phyloP scores from a whole-genome alignment of 1,140 invertebrate species.

The Oedothorax gibbosus region DNA sequence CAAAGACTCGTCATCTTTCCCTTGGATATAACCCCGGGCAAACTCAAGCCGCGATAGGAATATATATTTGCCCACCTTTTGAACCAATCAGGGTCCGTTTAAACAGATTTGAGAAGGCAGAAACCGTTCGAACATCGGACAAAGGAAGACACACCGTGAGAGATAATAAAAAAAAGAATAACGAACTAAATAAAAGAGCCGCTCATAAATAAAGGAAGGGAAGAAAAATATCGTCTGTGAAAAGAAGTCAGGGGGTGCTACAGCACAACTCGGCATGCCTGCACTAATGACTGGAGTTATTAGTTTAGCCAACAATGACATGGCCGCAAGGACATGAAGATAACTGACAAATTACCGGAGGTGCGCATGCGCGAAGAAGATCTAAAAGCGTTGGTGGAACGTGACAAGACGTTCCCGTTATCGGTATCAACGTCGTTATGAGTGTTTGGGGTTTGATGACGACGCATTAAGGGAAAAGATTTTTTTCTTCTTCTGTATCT shows the following conservation, averaged over 20 bases:
- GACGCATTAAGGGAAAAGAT: constrained; percentile 51
- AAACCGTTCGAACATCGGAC: constrained; percentile 8
- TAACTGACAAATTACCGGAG: constrained; percentile 60
- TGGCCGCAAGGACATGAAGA: constrained; percentile 56
- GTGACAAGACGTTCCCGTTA: constrained; percentile 45
- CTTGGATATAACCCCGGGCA: constrained; percentile 15
- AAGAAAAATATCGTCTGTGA: constrained; percentile 44
- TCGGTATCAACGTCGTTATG: constrained; percentile 34
- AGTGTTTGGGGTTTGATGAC: constrained; percentile 48
- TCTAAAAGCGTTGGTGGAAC: constrained; percentile 29
- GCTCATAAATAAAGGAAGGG: constrained; percentile 33
- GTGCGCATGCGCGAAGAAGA: constrained; percentile 45
- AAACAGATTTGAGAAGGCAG: constrained; percentile 54
- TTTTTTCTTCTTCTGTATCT: background rate
- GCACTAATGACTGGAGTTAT: constrained; percentile 59
- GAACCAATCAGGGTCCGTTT: constrained; percentile 57
- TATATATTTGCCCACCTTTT: constrained; percentile 61
- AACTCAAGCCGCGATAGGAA: constrained; percentile 50
- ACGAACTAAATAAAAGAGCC: constrained; percentile 7
- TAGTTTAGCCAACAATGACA: constrained; percentile 62
- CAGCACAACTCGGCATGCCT: constrained; percentile 5
- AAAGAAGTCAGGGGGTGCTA: constrained; percentile 10
- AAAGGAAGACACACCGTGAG: background rate
- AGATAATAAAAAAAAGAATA: constrained; percentile 22
- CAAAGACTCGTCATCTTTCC: constrained; percentile 10